Base-by-base conservation (phyloP, 2,797 vertebrate species). In the Agapornis canus region DNA sequence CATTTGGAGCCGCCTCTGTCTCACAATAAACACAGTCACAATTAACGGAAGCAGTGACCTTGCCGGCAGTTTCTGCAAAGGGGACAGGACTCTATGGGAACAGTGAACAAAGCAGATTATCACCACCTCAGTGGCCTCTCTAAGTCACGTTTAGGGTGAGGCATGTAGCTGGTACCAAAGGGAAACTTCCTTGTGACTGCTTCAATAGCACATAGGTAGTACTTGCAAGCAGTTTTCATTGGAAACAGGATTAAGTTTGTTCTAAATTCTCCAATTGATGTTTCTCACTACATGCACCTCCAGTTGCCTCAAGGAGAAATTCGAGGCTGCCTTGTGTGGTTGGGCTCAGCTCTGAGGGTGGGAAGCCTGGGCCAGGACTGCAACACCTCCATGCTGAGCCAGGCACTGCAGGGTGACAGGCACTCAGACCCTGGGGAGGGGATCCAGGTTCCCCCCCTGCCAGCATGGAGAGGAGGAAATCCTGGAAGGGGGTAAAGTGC, bases 11-110 rank as follows among this genome's bases (percentile, higher is more conserved):
- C 1, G 0, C 81, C 93, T 77, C 64, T 0, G 0, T 29, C 45
- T 49, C 5, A 40, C 12, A 77, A 89, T 65, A 95, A 96, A 94
- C 95, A 93, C 31, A 77, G 87, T 5, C 72, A 96, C 92, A 95
- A 96, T 97, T 83, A 88, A 54, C 75, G 72, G 95, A 97, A 97
- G 72, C 5, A 0, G 22, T 89, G 91, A 95, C 93, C 82, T 93
- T n/a, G 49, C 71, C 91, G 69, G 76, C 72, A 69, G 5, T 61
- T 77, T 92, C 71, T 95, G 60, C 48, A 87, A 68, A 87, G 84
- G 73, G 78, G 35, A 52, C 90, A 71, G 37, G 82, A 35, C 26
- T 93, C 61, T 82, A 54, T 66, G 84, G 59, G 75, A 95, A 89
- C 3, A 63, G 82, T 10, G 61, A 92, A 83, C 65, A 93, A 94